Evolutionary conservation across 2,797 vertebrate species (phyloP), one percentile per base, ranked within the genome.

Genomic region (Remorina albescens): DNA sequence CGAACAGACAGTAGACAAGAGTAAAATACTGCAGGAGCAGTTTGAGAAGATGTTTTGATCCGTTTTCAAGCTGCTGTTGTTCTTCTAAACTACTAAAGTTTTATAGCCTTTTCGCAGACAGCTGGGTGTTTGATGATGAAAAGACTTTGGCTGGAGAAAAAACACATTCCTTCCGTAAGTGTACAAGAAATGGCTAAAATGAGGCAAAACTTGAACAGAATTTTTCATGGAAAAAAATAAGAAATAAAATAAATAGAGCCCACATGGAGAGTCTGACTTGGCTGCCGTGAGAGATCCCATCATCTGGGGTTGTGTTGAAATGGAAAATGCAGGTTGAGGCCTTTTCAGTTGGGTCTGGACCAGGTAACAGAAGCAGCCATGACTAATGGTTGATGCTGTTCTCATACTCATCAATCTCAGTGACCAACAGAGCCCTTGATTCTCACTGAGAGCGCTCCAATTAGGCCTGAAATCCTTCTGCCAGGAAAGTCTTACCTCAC

Each of bases 401-500:
- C 34, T 65, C 73, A 28, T 23, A 28, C 13, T 64, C 74, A 56
- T 80, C 76, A 65, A 67, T 67, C 73, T 71, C 37, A 16, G 30
- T 0, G 42, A 67, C 71, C 64, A 56, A 63, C 71, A 15, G 2
- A 58, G 49, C 18, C 32, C 36, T 16, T 1, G 8, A 7, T 41
- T 63, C 50, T 67, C 58, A 47, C 50, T 10, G 67, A 70, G 59
- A 10, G 18, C 0, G 39, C 77, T 77, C 74, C 53, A 66, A 55
- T 71, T 75, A 28, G 30, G 67, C 54, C 64, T 26, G 30, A 37
- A 21, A 46, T 28, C 65, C 36, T 49, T 15, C 6, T 30, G 67
- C 79, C 82, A 82, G 76, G 82, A 82, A 80, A 76, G 12, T 78
- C 55, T 76, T 41, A 78, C 74, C 64, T 82, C 70, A 67, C 34